Base-by-base conservation (phyloP, 2,797 vertebrate species). In the Hydrophis major region DNA sequence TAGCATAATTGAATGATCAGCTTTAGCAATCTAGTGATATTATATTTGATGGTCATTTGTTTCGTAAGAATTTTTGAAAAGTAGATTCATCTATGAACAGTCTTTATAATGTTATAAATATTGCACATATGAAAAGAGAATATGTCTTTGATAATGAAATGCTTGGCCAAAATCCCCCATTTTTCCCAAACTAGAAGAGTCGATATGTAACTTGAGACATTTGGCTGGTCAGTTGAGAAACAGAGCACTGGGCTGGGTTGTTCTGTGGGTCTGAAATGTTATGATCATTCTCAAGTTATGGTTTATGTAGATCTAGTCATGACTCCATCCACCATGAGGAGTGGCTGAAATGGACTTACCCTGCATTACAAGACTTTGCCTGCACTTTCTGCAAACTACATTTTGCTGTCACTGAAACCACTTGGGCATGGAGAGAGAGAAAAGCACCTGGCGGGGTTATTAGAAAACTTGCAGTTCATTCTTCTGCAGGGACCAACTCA, bases 381-480 rank as follows among this genome's bases (percentile, higher is more conserved):
- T 87, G 32, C 57, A 16, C 32, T 87, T 91, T 89, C 50, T 89
- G 59, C 8, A 66, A 91, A 59, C 32, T 69, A 86, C n/a, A 86
- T 59, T 86, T 89, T 86, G 90, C 87, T 83, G 28, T 90, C 69
- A 89, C 16, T n/a, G 87, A 91, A 66, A 91, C 90, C 50, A 27
- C 93, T 66, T 86, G 92, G 93, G 91, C 90, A 86, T 4, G 27
- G 93, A 90, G 91, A 92, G 91, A 94, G 93, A 86, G 7, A 93
- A 90, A 96, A 94, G 96, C 96, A 97, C 97, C 96, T 97, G 97
- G 95, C 94, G 93, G 94, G 96, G 96, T 96, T 97, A 97, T 97
- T 96, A 96, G 95, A 92, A 95, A 96, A 96, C 95, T 94, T 96
- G 96, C 95, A 97, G 96, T 95, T 96, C 95, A 93, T 95, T 95